These are phyloP conservation scores for Pantala flavescens DNA, from an alignment of 1,140 invertebrate species.

Conservation along the genomic window DNA sequence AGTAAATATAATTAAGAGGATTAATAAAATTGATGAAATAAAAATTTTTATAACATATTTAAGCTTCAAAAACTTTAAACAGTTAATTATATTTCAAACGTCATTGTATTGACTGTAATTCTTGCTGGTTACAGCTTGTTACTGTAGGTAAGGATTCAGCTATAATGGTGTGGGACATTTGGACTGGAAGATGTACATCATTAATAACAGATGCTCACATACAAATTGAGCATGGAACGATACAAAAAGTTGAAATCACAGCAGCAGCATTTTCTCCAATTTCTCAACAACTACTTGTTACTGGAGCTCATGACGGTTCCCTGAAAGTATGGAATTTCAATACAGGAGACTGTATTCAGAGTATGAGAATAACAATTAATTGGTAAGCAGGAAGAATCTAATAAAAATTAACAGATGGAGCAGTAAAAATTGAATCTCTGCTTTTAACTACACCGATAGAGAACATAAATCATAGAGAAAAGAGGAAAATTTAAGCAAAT, in stretches of 20 bases:
- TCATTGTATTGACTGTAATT: not conserved
- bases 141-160: conserved; percentile 57
- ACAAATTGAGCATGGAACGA: conserved; percentile 44
- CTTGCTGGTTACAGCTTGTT: conserved; percentile 34
- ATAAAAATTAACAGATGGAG: too few species aligned
- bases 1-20: not conserved
- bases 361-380: conserved; percentile 47
- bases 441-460: too few species aligned
- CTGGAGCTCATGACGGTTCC: conserved; percentile 54
- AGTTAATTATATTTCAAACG: too few species aligned
- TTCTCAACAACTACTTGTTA: conserved; percentile 51
- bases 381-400: conserved; percentile 34
- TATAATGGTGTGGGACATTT: conserved; percentile 62
- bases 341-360: conserved; percentile 52
- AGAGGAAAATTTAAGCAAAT: too few species aligned
- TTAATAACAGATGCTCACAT: conserved; percentile 54
- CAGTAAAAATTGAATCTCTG: too few species aligned
- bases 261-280: conserved; percentile 61
- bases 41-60: too few species aligned
- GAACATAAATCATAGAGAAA: too few species aligned
- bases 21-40: too few species aligned
- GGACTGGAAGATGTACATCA: conserved; percentile 45
- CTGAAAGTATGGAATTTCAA: conserved; percentile 72
- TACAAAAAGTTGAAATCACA: conserved; percentile 57
- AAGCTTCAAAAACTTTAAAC: too few species aligned